Conservation (phyloP, 2,113 vertebrate genomes). For the Pimephales promelas region DNA sequence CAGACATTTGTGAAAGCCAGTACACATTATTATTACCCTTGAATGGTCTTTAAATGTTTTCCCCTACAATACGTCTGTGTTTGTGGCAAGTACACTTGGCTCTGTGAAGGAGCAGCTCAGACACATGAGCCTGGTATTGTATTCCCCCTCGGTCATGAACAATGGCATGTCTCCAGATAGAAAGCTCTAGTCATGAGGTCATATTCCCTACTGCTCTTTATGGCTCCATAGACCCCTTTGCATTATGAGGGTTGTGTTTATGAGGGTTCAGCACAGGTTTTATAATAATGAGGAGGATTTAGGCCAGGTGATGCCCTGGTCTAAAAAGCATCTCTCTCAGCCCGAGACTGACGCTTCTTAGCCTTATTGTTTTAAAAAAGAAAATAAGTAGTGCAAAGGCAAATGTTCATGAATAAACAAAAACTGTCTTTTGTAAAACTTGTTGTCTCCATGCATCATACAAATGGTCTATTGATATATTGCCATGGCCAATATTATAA, state of each 20-base stretch:
- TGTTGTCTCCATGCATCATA: not conserved
- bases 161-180: conserved; percentile 38
- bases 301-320: not conserved
- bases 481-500: too few relatives aligned
- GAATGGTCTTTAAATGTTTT: not conserved
- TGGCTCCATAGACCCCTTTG: conserved; percentile 37
- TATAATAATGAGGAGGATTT: conserved; percentile 9
- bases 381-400: not conserved
- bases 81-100: conserved; percentile 1
- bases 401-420: not conserved
- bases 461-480: not conserved
- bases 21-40: not conserved
- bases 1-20: not conserved
- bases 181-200: conserved; percentile 42
- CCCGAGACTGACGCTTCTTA: not conserved
- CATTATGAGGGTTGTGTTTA: conserved; percentile 52
- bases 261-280: conserved; percentile 7
- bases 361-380: not conserved
- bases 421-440: not conserved
- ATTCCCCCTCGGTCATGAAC: conserved; percentile 42
- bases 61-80: not conserved
- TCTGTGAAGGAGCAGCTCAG: conserved; percentile 12
- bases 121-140: conserved; percentile 47
- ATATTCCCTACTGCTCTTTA: conserved; percentile 55
- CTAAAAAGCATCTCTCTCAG: not conserved